Conservation (phyloP, 2,113 vertebrate genomes). For the Pleuronectes platessa region DNA sequence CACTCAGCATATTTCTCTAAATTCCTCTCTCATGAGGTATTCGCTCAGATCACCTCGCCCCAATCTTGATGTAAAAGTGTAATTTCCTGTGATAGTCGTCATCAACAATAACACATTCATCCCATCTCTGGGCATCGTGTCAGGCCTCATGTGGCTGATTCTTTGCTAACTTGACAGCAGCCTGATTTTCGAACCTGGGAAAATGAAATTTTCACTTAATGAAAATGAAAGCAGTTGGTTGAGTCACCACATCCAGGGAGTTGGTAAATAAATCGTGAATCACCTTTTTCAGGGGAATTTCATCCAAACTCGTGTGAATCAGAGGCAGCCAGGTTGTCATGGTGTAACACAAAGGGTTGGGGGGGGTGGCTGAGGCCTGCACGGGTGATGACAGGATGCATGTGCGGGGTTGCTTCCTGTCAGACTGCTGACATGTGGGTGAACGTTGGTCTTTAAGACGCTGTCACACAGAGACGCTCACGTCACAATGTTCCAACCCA, state of each 20-base stretch:
- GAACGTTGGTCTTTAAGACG: background rate
- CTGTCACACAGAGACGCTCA: slow-evolving; percentile 10
- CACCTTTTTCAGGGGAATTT: slow-evolving; percentile 24
- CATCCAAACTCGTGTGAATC: slow-evolving; percentile 7
- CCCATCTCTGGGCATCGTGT: background rate
- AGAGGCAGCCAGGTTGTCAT: background rate
- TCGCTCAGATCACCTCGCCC: background rate
- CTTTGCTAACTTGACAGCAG: background rate
- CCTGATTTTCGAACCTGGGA: background rate
- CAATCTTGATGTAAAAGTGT: background rate
- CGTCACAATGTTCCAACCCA: slow-evolving; percentile 32
- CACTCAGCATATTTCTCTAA: background rate
- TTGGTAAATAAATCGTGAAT: background rate
- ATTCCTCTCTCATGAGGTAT: background rate
- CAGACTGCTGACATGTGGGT: slow-evolving; percentile 31
- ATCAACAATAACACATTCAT: background rate
- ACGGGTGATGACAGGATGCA: slow-evolving; percentile 56
- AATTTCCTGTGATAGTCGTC: background rate
- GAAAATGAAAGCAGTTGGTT: slow-evolving; percentile 26
- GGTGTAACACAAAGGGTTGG: background rate
- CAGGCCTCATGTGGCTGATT: background rate
- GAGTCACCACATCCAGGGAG: slow-evolving; percentile 18
- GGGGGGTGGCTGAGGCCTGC: slow-evolving; percentile 24
- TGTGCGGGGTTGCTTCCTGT: slow-evolving; percentile 58
- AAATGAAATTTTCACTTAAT: background rate